Conservation (phyloP, 2,888 invertebrate genomes). For the Sipha maydis region DNA sequence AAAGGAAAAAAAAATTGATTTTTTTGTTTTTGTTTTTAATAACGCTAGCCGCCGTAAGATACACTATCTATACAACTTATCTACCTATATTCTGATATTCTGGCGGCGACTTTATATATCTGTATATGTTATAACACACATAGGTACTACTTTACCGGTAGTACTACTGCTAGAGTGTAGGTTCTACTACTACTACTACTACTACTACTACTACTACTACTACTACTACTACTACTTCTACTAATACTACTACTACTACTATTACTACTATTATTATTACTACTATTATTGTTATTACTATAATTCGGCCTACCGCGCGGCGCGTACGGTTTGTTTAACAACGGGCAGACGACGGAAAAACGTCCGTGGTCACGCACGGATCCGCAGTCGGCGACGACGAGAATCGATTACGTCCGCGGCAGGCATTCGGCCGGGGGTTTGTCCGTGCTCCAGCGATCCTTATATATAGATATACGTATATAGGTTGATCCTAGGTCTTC, state of each 20-base stretch:
- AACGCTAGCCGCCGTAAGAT: background rate
- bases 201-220: background rate
- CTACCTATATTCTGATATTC: background rate
- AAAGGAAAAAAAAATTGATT: slow-evolving; percentile 29
- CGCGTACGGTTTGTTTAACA: slow-evolving; percentile 51
- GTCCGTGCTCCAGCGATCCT: background rate
- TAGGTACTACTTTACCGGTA: background rate
- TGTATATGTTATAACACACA: background rate
- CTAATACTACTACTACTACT: background rate
- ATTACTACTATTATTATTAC: background rate
- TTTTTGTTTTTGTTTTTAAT: slow-evolving; percentile 24
- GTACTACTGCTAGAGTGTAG: background rate
- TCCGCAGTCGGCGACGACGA: slow-evolving; percentile 30
- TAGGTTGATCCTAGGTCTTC: background rate
- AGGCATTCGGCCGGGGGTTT: background rate
- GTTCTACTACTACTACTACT: background rate
- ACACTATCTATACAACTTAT: background rate
- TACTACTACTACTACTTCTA: background rate
- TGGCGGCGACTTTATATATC: background rate
- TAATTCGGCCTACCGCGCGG: slow-evolving; percentile 37
- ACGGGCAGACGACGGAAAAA: slow-evolving; percentile 44
- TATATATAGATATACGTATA: too few relatives aligned
- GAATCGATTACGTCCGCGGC: slow-evolving; percentile 34
- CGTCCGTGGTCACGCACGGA: slow-evolving; percentile 58
- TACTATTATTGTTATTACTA: background rate